Base-by-base conservation (phyloP, 2,113 vertebrate species). In the Sinocyclocheilus grahami region DNA sequence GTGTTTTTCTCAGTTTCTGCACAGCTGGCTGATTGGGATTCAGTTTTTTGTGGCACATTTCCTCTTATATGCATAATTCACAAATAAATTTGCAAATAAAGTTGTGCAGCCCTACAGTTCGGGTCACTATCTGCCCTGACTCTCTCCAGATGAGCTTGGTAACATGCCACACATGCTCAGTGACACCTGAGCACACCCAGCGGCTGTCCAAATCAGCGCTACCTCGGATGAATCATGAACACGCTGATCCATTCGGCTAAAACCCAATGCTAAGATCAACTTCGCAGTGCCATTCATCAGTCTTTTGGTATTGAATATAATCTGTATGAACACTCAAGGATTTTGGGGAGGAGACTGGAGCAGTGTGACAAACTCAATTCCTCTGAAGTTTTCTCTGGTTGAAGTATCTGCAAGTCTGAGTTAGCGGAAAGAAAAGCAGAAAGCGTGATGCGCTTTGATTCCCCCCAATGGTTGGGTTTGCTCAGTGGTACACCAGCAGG, bases 81-180 rank as follows among this genome's bases (percentile, higher is more conserved):
- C 69, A 74, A 75, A 84, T 74, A 75, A 39, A 84, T 74, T 74
- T 60, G 53, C n/a, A n/a, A n/a, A n/a, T n/a, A n/a, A n/a, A n/a
- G 69, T 60, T 84, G 82, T 60, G 82, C 67, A 74, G 67, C 69
- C 82, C 46, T 60, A 18, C 24, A 48, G 81, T 86, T 53, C 24
- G 16, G 30, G 22, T 84, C 76, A 83, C 65, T 87, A 67, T 81
- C 85, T 82, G 79, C 79, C 63, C 80, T 11, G 22, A 78, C 27
- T 84, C 85, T 86, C 72, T 75, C 55, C 60, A 71, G 80, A 87
- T 84, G 79, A 86, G 87, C 78, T 86, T 72, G 83, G 77, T 78
- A 72, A 88, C 84, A 72, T 78, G 78, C 55, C 74, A 67, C 63
- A 63, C 42, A 80, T 82, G 39, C 86, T 81, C 71, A 55, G 10